Conservation (phyloP, 2,797 vertebrate species). For the Mus spretus region DNA sequence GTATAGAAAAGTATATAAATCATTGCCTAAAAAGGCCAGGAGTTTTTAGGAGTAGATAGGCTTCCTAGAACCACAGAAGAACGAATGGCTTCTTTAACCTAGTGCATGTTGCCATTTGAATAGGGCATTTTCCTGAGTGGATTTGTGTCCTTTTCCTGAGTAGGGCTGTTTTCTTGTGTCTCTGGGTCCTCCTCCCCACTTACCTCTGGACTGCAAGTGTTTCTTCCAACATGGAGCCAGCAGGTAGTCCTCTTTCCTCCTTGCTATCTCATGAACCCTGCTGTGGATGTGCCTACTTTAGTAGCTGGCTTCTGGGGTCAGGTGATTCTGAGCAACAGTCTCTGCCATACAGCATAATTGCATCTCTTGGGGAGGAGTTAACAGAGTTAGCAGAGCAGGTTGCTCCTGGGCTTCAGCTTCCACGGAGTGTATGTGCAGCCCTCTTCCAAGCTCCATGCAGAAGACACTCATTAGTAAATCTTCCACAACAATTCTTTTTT, state of each 20-base stretch:
- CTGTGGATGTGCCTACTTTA: conserved; percentile 47
- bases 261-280: conserved; percentile 61
- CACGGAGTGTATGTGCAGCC: conserved; percentile 14
- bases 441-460: conserved; percentile 33
- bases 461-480: conserved; percentile 67
- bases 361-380: conserved; percentile 76
- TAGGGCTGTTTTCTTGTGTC: not conserved
- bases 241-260: not conserved
- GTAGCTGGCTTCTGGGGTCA: conserved; percentile 67
- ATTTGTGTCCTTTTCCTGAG: conserved; percentile 6
- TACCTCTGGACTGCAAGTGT: conserved; percentile 32
- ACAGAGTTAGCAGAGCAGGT: conserved; percentile 35
- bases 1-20: conserved; percentile 32
- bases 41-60: conserved; percentile 35
- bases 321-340: conserved; percentile 68
- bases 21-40: conserved; percentile 34
- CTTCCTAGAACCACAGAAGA: not conserved
- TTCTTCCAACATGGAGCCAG: conserved; percentile 57
- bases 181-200: not conserved
- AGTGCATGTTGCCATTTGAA: conserved; percentile 20
- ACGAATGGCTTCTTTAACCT: conserved; percentile 14
- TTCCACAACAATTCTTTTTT: conserved; percentile 23
- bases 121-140: conserved; percentile 57
- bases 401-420: conserved; percentile 62
- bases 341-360: conserved; percentile 73